Conservation (phyloP, 2,113 vertebrate species). For the Bubalus kerabau region DNA sequence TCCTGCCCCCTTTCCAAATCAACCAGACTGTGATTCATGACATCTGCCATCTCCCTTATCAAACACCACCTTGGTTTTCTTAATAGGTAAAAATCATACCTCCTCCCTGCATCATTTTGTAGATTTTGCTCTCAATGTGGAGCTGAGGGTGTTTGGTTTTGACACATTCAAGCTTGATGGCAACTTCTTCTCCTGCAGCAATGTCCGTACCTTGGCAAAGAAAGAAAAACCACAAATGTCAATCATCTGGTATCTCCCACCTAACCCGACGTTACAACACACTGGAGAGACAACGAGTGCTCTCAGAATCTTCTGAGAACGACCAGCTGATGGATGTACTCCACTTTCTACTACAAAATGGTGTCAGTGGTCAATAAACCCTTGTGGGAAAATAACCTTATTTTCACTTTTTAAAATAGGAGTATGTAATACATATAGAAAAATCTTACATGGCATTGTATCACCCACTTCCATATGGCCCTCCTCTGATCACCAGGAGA, state of each 20-base stretch:
- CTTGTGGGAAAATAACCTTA: not conserved
- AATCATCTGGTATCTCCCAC: not conserved
- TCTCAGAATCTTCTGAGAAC: not conserved
- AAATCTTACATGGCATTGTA: not conserved
- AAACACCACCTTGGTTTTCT: not conserved
- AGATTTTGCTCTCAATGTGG: constrained; percentile 99
- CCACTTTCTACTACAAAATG: not conserved
- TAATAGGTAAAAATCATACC: constrained; percentile 77
- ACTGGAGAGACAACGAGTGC: not conserved
- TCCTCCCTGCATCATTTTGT: constrained; percentile 99
- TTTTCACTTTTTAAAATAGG: not conserved
- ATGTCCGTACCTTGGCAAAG: constrained; percentile 91
- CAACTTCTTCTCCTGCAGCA: constrained; percentile 94
- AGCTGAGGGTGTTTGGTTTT: constrained; percentile 98
- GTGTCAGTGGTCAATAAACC: not conserved
- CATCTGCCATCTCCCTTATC: too few relatives aligned
- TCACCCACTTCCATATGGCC: not conserved
- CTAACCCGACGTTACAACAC: fast-evolving
- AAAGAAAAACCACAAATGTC: constrained; percentile 26
- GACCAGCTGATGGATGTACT: not conserved
- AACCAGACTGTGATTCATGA: not conserved
- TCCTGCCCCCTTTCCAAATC: not conserved
- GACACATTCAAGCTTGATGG: constrained; percentile 97
- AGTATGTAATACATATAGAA: not conserved
- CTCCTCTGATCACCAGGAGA: not conserved